Base-by-base conservation (phyloP, 1,140 invertebrate genomes). In the Hyposmocoma kahamanoa region DNA sequence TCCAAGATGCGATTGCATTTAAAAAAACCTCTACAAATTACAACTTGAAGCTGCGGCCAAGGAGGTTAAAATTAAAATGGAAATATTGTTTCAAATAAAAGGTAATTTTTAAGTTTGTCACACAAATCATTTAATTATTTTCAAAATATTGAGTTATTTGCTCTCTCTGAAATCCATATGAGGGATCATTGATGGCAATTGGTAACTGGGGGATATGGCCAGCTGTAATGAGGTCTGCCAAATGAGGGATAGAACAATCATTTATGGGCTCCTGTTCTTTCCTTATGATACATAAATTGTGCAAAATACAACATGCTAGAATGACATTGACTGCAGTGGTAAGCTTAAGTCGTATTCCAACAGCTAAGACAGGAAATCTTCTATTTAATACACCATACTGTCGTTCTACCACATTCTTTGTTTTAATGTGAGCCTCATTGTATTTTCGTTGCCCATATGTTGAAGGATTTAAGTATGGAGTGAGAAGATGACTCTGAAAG, bases 331-430 rank as follows among this genome's bases (percentile, higher is more conserved):
- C 21, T 8, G 50, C 41, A 22, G 41, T 84, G 22, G 62, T 30
- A 2, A 79, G 13, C 51, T 74, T 64, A 0, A 67, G 11, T 34
- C 70, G 18, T 18, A 85, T 36, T 4, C 66, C 65, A n/a, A 53
- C 21, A 5, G 57, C 47, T 22, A 86, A 47, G 30, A 66, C 59
- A 5, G 71, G 63, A 63, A 85, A 87, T 28, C 76, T 46, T 24
- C 76, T 46, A 57, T 86, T 87, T 68, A 57, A 75, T 0, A 77
- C 55, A 1, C 76, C 80, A 64, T 68, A 78, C 4, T 42, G 41
- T 34, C 79, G 38, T 62, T 85, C 80, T 17, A 86, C 64, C 10
- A 57, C 42, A 65, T 83, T 84, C 36, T 80, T 42, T 6, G 84
- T 85, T 44, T 65, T 58, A 9, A 75, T 77, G 15, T 59, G 55